Evolutionary conservation across 2,797 vertebrate genomes (phyloP), one percentile per base, ranked within the genome.

Genomic region (Poecilia velifera): DNA sequence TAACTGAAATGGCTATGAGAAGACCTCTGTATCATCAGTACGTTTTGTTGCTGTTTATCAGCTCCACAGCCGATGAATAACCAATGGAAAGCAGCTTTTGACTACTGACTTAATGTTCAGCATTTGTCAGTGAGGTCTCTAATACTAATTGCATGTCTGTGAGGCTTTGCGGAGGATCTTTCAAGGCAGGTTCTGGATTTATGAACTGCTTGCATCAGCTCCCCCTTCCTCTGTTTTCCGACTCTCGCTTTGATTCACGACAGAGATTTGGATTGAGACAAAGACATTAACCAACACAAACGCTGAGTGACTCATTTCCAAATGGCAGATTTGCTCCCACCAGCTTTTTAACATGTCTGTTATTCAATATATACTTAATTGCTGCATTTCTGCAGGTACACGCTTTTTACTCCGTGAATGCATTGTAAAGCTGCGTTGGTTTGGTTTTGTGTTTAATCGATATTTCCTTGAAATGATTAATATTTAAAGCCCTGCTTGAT

Each of bases 271-370:
- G 89, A 90, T 74, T 5, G 77, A 93, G 89, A 94, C 88, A 93
- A 94, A 92, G 89, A 89, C 90, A 88, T 91, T 86, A 87, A 81
- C 86, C 88, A 82, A 92, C 86, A 85, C 90, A 88, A 92, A 90
- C 78, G 87, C 90, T 87, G 85, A 90, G 86, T 93, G 92, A 92
- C 87, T 93, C 91, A 93, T 89, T 91, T 90, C 84, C 62, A 92
- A 87, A 88, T 88, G 89, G 88, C 90, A 91, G 86, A 80, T 80
- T 88, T 74, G 51, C 82, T 87, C 83, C 83, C 46, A 43, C 51
- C 16, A 77, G 73, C 81, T 74, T 83, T 82, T 73, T 86, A 83
- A 73, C 76, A 73, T 80, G 72, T 82, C 82, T 81, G 47, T 68
- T 79, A 25, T 86, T 87, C 77, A 76, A 64, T 85, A 10, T 39